Base-by-base conservation (phyloP, 1,140 invertebrate species). In the Delia radicum region DNA sequence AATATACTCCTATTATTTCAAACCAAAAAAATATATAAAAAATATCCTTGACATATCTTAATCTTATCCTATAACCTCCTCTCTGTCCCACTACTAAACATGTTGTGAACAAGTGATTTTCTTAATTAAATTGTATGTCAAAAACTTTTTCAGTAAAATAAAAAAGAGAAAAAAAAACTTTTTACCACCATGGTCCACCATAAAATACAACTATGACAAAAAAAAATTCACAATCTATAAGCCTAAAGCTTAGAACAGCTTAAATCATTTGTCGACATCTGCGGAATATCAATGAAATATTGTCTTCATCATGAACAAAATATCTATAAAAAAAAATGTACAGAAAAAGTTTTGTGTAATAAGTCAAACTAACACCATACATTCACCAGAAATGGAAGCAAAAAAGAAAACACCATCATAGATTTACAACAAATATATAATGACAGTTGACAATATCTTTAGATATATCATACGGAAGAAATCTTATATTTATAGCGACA, bases 81-180 rank as follows among this genome's bases (percentile, higher is more conserved):
- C 62, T 28, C 10, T 5, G 61, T 62, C 15, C 15, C 15, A 42
- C 15, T 42, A 42, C 10, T 5, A 6, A 42, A 42, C 21, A 55
- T 55, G 48, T 6, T 55, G 48, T 31, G 29, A 69, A 24, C 29
- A 69, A 69, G 65, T 69, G 65, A 69, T 69, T 74, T 33, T 75
- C 65, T 75, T 75, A 75, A 75, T 75, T 75, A 75, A 75, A 75
- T 75, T 75, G 74, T 75, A 33, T 75, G 74, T 75, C 65, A 65
- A 69, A 74, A 75, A 75, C 42, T 75, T 75, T 75, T 46, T 28
- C 65, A 31, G 18, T 33, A 33, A 31, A 33, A 69, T 29, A n/a
- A 69, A 37, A 21, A 33, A 21, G 29, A 69, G 4, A n/a, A 33
- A 21, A n/a, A 67, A 48, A 55, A 55, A 55, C 18, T 18, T 55